Evolutionary conservation across 2,888 invertebrate genomes (phyloP).

Genomic region (Biston betularia): DNA sequence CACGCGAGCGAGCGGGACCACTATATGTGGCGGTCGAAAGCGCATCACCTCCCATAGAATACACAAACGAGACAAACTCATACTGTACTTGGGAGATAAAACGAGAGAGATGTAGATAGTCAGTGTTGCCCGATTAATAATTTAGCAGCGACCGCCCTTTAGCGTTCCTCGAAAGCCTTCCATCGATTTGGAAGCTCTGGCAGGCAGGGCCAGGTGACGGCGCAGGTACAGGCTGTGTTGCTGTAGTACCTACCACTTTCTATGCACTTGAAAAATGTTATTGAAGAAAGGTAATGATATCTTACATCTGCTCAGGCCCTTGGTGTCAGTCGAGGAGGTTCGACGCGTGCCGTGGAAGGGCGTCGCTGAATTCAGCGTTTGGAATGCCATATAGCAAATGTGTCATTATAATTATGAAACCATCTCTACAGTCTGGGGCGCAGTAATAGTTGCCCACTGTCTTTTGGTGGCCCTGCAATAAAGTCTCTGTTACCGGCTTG

Average conservation of each 20-base stretch:
- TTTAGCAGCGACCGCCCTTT: slow-evolving; percentile 81
- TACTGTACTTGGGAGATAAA: slow-evolving; percentile 40
- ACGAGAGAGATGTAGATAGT: slow-evolving; percentile 64
- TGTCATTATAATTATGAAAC: too few species aligned
- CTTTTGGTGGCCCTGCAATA: too few species aligned
- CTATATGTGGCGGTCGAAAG: slow-evolving; percentile 80
- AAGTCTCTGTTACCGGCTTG: too few species aligned
- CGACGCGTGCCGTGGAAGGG: too few species aligned
- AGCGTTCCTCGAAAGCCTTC: slow-evolving; percentile 50
- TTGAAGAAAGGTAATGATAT: too few species aligned
- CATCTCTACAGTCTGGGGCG: too few species aligned
- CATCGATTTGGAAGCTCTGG: slow-evolving; percentile 54
- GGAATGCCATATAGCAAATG: too few species aligned
- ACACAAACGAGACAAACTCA: slow-evolving; percentile 55
- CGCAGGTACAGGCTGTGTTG: background rate
- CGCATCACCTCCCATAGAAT: slow-evolving; percentile 74
- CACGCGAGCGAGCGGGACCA: slow-evolving; percentile 58
- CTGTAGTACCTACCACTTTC: background rate
- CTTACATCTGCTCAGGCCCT: too few species aligned
- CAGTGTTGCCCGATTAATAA: slow-evolving; percentile 81
- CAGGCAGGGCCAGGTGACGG: background rate
- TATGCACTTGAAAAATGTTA: too few species aligned
- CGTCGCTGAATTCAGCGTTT: too few species aligned
- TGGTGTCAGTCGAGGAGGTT: too few species aligned
- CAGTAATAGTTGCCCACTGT: too few species aligned